These are phyloP conservation scores for Agelastica alni DNA, from an alignment of 2,888 invertebrate species.

Conservation along the genomic window DNA sequence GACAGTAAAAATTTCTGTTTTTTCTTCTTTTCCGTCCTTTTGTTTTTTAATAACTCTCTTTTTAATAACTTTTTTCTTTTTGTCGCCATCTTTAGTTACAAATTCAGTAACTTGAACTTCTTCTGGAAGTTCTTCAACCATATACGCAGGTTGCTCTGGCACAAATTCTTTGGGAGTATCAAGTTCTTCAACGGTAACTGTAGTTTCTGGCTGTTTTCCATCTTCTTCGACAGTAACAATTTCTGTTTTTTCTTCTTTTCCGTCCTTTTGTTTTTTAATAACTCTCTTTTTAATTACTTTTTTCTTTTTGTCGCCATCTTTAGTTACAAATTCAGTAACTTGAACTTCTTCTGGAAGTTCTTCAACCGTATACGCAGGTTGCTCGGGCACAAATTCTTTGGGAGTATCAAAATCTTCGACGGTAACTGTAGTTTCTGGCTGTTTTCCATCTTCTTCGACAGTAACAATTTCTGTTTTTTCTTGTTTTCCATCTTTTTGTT, in stretches of 20 bases:
- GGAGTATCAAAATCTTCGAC: conserved; percentile 39
- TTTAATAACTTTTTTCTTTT: conserved; percentile 44
- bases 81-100: conserved; percentile 37
- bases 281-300: conserved; percentile 42
- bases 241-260: conserved; percentile 51
- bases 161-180: conserved; percentile 41
- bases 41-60: conserved; percentile 51
- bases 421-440: conserved; percentile 44
- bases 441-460: conserved; percentile 42
- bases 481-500: conserved; percentile 45
- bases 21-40: conserved; percentile 51
- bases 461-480: conserved; percentile 53
- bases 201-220: conserved; percentile 43
- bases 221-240: conserved; percentile 47
- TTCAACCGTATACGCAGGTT: conserved; percentile 35
- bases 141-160: conserved; percentile 39
- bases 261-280: conserved; percentile 48
- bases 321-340: conserved; percentile 42
- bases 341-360: conserved; percentile 42
- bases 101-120: conserved; percentile 41
- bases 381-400: conserved; percentile 36
- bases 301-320: conserved; percentile 43
- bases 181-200: conserved; percentile 41
- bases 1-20: conserved; percentile 40
- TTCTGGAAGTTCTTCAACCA: conserved; percentile 39